Percentiles rank a stretch among this genome's conserved stretches.
Conservation (phyloP, 2,797 vertebrate species). For the Limosa lapponica region DNA sequence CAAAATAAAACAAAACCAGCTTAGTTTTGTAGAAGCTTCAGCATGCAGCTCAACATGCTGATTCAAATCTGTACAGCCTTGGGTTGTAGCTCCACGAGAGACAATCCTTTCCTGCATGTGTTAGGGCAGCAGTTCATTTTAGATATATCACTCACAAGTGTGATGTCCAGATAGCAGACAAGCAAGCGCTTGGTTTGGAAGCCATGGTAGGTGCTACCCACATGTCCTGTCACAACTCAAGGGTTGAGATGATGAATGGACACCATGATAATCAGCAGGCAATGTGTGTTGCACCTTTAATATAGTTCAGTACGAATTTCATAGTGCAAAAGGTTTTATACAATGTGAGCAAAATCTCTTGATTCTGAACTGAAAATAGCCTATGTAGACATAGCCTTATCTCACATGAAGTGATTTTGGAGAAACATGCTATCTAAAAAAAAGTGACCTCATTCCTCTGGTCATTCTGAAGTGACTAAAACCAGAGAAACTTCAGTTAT, state of each 20-base stretch:
- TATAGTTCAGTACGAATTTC: background rate
- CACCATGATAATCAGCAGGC: background rate
- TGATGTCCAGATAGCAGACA: background rate
- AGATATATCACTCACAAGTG: background rate
- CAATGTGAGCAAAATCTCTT: background rate
- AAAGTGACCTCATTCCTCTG: background rate
- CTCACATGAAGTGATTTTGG: background rate
- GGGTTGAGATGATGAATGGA: background rate
- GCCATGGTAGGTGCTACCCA: background rate
- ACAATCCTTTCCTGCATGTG: background rate
- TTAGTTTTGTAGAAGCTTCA: background rate
- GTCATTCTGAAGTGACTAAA: background rate
- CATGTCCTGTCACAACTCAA: accelerated
- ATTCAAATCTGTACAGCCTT: background rate
- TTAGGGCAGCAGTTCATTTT: background rate
- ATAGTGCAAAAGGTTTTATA: background rate
- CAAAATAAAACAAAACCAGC: accelerated
- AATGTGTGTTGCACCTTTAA: background rate
- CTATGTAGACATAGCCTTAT: background rate
- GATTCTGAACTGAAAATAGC: background rate
- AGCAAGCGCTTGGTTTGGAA: background rate
- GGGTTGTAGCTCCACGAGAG: accelerated
- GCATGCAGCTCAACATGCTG: background rate
- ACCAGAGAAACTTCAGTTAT: background rate
- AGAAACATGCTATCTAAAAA: background rate